Evolutionary conservation across 1,140 invertebrate species (phyloP).

Genomic region (Plutomurus gul): DNA sequence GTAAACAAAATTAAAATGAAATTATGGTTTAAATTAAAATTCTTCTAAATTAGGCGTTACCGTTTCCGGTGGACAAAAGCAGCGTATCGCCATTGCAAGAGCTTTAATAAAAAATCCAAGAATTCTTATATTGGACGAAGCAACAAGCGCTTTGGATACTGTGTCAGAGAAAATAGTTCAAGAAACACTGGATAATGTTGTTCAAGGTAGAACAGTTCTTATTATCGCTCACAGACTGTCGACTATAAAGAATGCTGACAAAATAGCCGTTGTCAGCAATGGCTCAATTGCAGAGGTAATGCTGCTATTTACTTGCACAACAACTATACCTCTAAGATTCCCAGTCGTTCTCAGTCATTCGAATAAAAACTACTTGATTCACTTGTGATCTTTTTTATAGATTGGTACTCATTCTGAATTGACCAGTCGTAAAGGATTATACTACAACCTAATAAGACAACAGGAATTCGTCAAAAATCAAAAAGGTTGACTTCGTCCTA

Average conservation of each 20-base stretch:
- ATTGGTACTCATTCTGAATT: constrained; percentile 67
- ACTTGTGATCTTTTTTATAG: constrained; percentile 60
- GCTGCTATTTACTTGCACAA: no score
- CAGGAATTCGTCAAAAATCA: constrained; percentile 58
- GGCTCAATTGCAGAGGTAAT: constrained; percentile 80
- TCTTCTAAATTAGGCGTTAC: constrained; percentile 66
- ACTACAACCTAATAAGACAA: constrained; percentile 71
- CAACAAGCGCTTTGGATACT: constrained; percentile 87
- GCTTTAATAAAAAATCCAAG: constrained; percentile 85
- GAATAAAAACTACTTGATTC: constrained; percentile 25
- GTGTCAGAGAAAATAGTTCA: constrained; percentile 87
- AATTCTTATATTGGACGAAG: constrained; percentile 86
- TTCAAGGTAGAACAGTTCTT: constrained; percentile 78
- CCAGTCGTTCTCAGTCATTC: no score
- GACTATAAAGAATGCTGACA: constrained; percentile 82
- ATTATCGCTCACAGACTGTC: constrained; percentile 88
- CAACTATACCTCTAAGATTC: no score
- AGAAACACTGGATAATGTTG: constrained; percentile 75
- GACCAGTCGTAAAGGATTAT: constrained; percentile 66
- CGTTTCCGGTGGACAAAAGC: constrained; percentile 88
- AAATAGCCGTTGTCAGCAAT: constrained; percentile 82
- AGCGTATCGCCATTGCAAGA: constrained; percentile 86
- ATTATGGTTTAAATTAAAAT: neutral
- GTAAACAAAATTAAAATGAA: neutral
- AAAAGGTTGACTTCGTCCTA: no score